Percentiles rank a stretch among this genome's conserved stretches.
Evolutionary conservation across 2,888 invertebrate species (phyloP).

Genomic region (Andrena praecox): DNA sequence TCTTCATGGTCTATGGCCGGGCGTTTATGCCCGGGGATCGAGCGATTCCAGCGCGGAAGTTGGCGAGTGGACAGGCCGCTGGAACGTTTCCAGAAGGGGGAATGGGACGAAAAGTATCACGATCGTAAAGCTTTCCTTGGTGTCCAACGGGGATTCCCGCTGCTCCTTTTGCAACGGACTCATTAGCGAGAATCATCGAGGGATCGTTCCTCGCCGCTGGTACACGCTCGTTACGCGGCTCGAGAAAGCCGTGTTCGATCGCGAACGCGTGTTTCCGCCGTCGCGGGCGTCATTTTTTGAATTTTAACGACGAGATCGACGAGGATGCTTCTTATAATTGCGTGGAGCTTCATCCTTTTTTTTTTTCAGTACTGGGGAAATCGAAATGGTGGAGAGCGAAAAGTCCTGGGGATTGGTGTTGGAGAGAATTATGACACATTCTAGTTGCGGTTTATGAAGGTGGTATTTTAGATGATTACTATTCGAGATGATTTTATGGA

Average conservation of each 20-base stretch:
- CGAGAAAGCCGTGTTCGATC: slow-evolving; percentile 5
- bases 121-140: slow-evolving; percentile 28
- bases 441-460: background rate
- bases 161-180: slow-evolving; percentile 26
- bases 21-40: slow-evolving; percentile 47
- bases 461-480: background rate
- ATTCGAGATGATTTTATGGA: background rate
- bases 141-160: slow-evolving; percentile 4
- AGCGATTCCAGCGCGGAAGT: slow-evolving; percentile 21
- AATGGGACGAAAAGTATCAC: slow-evolving; percentile 27
- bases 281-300: slow-evolving; percentile 12
- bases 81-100: background rate
- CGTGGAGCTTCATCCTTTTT: slow-evolving; percentile 5
- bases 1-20: slow-evolving; percentile 69
- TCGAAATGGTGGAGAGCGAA: background rate
- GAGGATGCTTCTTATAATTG: slow-evolving; percentile 14
- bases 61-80: slow-evolving; percentile 17
- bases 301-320: slow-evolving; percentile 19
- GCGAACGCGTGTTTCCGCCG: slow-evolving; percentile 29
- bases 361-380: background rate
- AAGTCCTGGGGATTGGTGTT: background rate
- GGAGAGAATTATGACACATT: background rate
- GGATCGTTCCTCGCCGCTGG: slow-evolving; percentile 25
- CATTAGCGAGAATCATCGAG: slow-evolving; percentile 36
- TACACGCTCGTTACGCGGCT: slow-evolving; percentile 29